These are phyloP conservation scores for Apamea sordens DNA, from an alignment of 2,888 invertebrate species.

Conservation along the genomic window DNA sequence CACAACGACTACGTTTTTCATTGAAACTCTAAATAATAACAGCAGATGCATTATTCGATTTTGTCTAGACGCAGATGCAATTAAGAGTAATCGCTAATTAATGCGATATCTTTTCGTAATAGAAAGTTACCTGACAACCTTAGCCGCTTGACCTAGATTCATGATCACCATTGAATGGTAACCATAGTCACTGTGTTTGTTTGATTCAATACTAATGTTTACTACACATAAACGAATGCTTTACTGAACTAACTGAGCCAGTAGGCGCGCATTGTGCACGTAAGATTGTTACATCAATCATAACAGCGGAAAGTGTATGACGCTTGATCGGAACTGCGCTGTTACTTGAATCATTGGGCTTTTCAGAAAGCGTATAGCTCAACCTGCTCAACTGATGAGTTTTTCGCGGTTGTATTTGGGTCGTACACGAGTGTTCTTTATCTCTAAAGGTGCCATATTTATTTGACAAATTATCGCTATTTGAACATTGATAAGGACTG, in stretches of 20 bases:
- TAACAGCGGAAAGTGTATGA: constrained; percentile 69
- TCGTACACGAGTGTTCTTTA: constrained; percentile 22
- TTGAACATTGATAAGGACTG: constrained; percentile 57
- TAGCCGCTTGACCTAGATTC: constrained; percentile 74
- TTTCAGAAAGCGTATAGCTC: constrained; percentile 40
- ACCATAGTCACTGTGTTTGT: constrained; percentile 73
- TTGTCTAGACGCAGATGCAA: constrained; percentile 39
- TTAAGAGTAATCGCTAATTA: constrained; percentile 55
- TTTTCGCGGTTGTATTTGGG: constrained; percentile 22
- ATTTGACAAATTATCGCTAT: constrained; percentile 56
- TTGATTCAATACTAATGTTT: constrained; percentile 67
- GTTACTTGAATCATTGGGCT: constrained; percentile 47
- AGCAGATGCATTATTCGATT: constrained; percentile 25
- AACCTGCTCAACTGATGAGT: constrained; percentile 4
- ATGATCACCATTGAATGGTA: constrained; percentile 72
- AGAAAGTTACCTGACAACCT: constrained; percentile 69
- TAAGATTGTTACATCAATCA: constrained; percentile 69
- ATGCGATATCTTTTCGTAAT: constrained; percentile 59
- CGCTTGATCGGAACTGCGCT: constrained; percentile 66
- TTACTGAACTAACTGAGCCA: constrained; percentile 28
- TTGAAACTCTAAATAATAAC: constrained; percentile 37
- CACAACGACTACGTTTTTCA: constrained; percentile 71
- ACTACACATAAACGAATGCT: constrained; percentile 46
- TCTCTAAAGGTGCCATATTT: constrained; percentile 29
- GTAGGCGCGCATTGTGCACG: constrained; percentile 44